Conservation (phyloP, 2,797 vertebrate species). For the Tapera naevia region DNA sequence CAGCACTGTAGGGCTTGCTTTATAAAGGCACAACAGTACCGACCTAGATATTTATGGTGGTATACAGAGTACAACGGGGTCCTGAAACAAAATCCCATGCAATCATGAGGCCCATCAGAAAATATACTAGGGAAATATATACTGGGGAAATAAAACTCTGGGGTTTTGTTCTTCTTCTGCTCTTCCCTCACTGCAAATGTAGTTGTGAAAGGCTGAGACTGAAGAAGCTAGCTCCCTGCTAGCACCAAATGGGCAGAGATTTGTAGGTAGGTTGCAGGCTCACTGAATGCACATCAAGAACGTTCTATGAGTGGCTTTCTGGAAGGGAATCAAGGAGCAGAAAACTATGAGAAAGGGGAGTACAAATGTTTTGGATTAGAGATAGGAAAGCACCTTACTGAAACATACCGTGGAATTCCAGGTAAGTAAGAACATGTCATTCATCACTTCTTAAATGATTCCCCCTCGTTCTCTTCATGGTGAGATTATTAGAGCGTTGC, state of each 20-base stretch:
- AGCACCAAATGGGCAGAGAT: not conserved
- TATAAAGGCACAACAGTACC: not conserved
- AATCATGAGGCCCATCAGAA: not conserved
- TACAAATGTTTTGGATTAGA: not conserved
- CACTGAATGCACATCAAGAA: not conserved
- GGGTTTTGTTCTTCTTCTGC: not conserved
- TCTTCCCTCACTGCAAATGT: not conserved
- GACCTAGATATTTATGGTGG: not conserved
- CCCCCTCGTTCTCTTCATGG: not conserved
- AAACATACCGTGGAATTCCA: not conserved
- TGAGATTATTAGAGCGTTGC: not conserved
- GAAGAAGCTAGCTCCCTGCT: not conserved
- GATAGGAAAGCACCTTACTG: not conserved
- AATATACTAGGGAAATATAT: not conserved
- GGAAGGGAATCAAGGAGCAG: not conserved
- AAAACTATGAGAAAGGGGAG: not conserved
- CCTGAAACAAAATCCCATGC: not conserved
- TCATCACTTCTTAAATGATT: constrained; percentile 26
- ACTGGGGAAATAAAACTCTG: not conserved
- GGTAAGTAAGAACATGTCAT: constrained; percentile 13
- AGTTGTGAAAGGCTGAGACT: not conserved
- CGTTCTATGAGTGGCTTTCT: not conserved
- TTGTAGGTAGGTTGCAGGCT: not conserved
- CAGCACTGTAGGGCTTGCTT: not conserved
- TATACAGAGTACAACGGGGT: not conserved